These are phyloP conservation scores for Odontophorus gujanensis DNA, from an alignment of 2,113 vertebrate species.

Conservation along the genomic window DNA sequence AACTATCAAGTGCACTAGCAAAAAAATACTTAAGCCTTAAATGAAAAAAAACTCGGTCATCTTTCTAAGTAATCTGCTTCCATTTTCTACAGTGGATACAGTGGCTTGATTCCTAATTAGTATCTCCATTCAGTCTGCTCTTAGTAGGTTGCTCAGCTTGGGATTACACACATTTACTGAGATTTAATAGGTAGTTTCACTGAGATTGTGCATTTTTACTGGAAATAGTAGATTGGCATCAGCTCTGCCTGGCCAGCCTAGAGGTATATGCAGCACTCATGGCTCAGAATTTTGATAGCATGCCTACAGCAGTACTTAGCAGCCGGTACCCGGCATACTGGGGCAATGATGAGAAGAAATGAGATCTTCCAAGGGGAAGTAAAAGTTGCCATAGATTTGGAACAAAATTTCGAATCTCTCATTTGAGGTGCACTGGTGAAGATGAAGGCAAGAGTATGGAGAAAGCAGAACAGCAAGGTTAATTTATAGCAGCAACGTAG, in stretches of 20 bases:
- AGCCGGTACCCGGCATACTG: not conserved
- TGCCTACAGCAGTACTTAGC: not conserved
- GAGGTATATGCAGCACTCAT: not conserved
- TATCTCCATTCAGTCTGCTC: not conserved
- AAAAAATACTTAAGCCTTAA: not conserved
- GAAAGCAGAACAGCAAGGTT: not conserved
- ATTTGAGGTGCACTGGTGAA: not conserved
- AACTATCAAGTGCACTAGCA: not conserved
- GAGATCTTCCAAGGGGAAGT: not conserved
- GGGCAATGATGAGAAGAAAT: not conserved
- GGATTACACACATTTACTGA: not conserved
- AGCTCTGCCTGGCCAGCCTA: not conserved
- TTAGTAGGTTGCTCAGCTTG: not conserved
- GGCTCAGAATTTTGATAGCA: not conserved
- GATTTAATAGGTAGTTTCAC: not conserved
- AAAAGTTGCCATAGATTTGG: not conserved
- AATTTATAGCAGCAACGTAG: not conserved
- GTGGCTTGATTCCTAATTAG: not conserved
- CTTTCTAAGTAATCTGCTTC: not conserved
- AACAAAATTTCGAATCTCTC: not conserved
- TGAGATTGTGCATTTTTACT: not conserved
- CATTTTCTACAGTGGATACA: not conserved
- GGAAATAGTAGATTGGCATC: not conserved
- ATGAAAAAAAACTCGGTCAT: not conserved
- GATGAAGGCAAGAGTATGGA: not conserved